A percentile compares a stretch with the other conserved stretches of the same genome.
These are phyloP conservation scores for Drosophila hamatofila DNA, from an alignment of 2,888 invertebrate species.

Conservation along the genomic window DNA sequence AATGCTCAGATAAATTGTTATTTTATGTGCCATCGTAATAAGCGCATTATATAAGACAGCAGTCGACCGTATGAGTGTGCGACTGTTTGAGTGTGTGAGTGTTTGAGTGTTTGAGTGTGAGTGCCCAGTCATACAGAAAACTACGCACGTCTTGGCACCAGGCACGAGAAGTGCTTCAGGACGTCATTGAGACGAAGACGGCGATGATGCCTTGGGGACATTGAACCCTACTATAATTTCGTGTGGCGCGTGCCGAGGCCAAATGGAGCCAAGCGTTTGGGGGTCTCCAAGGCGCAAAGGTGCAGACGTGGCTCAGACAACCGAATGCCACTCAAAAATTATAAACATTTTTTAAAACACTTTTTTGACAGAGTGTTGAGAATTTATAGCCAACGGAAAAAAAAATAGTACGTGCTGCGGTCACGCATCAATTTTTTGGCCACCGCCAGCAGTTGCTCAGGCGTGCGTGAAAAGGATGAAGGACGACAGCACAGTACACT, in stretches of 20 bases:
- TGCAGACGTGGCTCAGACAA: slow-evolving; percentile 71
- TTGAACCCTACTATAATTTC: slow-evolving; percentile 55
- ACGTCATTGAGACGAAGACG: slow-evolving; percentile 66
- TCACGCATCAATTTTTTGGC: slow-evolving; percentile 72
- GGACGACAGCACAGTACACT: slow-evolving; percentile 43
- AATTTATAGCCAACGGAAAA: slow-evolving; percentile 67
- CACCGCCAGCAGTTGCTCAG: slow-evolving; percentile 16
- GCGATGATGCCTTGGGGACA: slow-evolving; percentile 71
- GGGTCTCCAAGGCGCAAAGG: slow-evolving; percentile 64
- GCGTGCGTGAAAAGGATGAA: slow-evolving; percentile 57
- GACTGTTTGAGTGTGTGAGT: slow-evolving; percentile 15
- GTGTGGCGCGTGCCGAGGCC: slow-evolving; percentile 60
- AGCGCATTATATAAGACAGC: slow-evolving; percentile 75
- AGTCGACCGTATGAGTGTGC: slow-evolving; percentile 14
- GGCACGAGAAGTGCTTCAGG: slow-evolving; percentile 33
- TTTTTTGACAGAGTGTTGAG: slow-evolving; percentile 61
- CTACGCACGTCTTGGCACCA: slow-evolving; percentile 69
- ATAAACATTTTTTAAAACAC: slow-evolving; percentile 79
- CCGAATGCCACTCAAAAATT: slow-evolving; percentile 67
- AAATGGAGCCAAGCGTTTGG: slow-evolving; percentile 25
- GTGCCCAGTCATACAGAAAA: slow-evolving; percentile 71
- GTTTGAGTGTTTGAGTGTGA: too few species aligned
- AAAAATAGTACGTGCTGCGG: slow-evolving; percentile 70
- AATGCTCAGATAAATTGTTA: slow-evolving; percentile 81
- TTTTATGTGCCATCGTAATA: slow-evolving; percentile 81